Evolutionary conservation across 2,113 vertebrate genomes (phyloP).

Genomic region (Lagenorhynchus albirostris): DNA sequence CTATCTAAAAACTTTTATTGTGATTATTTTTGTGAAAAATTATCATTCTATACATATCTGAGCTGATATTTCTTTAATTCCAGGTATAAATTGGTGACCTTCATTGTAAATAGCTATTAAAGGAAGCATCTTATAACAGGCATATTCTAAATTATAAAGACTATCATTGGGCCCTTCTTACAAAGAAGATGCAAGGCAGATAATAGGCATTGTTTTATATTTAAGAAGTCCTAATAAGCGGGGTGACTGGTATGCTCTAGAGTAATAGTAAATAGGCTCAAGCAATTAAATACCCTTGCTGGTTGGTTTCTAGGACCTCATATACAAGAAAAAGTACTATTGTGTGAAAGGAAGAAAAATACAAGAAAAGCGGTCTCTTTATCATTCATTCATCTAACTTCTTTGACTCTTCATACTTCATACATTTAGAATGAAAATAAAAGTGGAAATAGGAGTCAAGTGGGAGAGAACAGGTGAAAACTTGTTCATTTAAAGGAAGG

Average conservation of each 20-base stretch:
- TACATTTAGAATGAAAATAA: background rate
- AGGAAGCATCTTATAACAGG: background rate
- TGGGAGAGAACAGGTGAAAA: background rate
- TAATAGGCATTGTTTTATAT: background rate
- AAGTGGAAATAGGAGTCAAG: background rate
- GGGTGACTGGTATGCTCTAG: background rate
- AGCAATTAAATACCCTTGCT: background rate
- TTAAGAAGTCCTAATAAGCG: background rate
- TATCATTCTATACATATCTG: background rate
- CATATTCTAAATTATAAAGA: background rate
- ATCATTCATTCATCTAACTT: background rate
- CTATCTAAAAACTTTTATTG: background rate
- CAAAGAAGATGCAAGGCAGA: background rate
- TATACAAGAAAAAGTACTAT: background rate
- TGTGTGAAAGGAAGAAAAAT: background rate
- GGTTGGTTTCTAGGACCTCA: background rate
- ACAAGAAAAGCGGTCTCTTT: background rate
- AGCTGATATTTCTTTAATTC: background rate
- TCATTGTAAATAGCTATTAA: background rate
- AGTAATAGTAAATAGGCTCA: background rate
- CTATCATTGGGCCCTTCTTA: background rate
- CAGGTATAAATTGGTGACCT: background rate
- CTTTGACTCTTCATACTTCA: background rate
- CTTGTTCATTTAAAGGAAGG: background rate
- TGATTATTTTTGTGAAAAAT: background rate